A percentile compares a stretch with the other conserved stretches of the same genome.
phyloP scores from a whole-genome alignment of 2,888 invertebrate genomes.

The Apamea epomidion region DNA sequence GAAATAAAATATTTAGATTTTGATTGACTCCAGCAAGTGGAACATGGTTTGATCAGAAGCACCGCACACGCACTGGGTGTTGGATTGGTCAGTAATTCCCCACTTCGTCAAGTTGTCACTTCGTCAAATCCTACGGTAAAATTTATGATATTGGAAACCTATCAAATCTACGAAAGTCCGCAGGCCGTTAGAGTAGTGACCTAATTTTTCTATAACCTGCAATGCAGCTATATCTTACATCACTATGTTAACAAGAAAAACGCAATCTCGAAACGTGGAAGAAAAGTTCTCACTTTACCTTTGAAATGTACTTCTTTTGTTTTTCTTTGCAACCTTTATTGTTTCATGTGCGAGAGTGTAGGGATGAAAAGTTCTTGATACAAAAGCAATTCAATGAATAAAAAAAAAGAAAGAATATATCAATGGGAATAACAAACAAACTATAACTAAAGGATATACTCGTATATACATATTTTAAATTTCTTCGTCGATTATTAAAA shows the following conservation, averaged over 20 bases:
- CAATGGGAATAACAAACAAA: background rate
- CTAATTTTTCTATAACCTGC: constrained; percentile 86
- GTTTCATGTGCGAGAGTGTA: background rate
- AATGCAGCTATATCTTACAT: constrained; percentile 79
- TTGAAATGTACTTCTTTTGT: constrained; percentile 7
- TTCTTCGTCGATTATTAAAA: background rate
- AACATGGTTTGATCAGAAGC: background rate
- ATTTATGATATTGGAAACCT: constrained; percentile 75
- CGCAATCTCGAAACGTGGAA: constrained; percentile 25
- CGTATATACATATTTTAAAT: too few species aligned
- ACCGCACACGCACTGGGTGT: background rate
- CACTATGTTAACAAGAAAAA: constrained; percentile 60
- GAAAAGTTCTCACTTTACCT: background rate
- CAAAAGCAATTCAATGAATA: background rate
- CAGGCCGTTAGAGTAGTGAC: constrained; percentile 75
- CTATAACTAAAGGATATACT: background rate
- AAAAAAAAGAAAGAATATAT: background rate
- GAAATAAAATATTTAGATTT: too few species aligned
- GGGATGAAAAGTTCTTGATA: background rate
- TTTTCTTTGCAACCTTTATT: background rate
- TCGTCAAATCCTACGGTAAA: constrained; percentile 30
- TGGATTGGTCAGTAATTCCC: background rate
- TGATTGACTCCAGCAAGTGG: background rate
- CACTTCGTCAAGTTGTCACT: background rate
- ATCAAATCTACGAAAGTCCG: constrained; percentile 76